phyloP scores from a whole-genome alignment of 2,888 invertebrate genomes.

The Labia minor region DNA sequence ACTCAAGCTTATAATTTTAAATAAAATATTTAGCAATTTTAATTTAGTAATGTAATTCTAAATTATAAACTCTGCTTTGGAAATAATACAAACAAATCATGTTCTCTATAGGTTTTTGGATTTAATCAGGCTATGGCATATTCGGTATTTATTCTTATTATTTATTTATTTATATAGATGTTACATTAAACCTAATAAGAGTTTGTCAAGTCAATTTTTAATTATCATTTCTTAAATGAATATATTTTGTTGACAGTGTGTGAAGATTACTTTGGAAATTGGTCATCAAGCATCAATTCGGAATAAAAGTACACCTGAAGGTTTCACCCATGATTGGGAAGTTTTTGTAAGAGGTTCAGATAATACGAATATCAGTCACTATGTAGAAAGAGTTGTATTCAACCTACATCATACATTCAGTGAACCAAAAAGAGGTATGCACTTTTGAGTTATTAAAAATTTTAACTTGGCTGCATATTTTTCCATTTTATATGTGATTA shows the following conservation, averaged over 20 bases:
- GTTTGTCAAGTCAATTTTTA: background rate
- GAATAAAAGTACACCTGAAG: constrained; percentile 71
- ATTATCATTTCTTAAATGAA: background rate
- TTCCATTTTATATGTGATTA: too few species aligned
- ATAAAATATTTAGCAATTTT: too few species aligned
- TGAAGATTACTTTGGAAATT: constrained; percentile 78
- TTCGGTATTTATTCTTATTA: constrained; percentile 21
- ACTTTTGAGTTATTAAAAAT: too few species aligned
- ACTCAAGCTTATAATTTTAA: too few species aligned
- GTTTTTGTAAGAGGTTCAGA: constrained; percentile 84
- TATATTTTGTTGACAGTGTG: constrained; percentile 32
- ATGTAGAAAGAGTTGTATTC: constrained; percentile 84
- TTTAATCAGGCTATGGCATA: constrained; percentile 25
- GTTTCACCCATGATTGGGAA: constrained; percentile 96
- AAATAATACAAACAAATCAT: too few species aligned
- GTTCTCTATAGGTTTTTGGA: background rate
- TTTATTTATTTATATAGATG: background rate
- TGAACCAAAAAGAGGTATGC: constrained; percentile 79
- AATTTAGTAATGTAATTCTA: too few species aligned
- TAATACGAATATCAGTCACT: constrained; percentile 75
- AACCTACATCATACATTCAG: constrained; percentile 84
- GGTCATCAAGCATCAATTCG: constrained; percentile 80
- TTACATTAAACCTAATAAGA: background rate
- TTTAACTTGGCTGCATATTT: too few species aligned
- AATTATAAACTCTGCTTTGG: too few species aligned